Conservation (phyloP, 2,797 vertebrate species). For the Selene dorsalis region DNA sequence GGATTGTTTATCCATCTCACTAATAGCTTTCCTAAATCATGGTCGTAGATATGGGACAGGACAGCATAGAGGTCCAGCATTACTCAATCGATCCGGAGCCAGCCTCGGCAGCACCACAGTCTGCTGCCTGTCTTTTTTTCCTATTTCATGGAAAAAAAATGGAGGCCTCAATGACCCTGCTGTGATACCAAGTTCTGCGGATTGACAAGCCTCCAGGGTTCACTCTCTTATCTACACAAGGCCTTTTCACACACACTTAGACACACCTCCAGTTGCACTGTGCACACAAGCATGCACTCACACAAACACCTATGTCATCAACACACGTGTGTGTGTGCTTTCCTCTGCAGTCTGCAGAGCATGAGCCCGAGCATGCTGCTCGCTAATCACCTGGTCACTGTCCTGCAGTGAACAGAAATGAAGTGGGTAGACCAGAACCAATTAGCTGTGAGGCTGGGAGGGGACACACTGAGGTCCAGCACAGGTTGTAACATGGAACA, state of each 20-base stretch:
- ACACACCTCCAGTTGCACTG: slow-evolving; percentile 9
- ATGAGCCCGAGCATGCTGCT: slow-evolving; percentile 31
- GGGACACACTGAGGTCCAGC: slow-evolving; percentile 38
- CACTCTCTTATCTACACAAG: slow-evolving; percentile 43
- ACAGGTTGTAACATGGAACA: slow-evolving; percentile 57
- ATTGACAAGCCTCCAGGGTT: slow-evolving; percentile 58
- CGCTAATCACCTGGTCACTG: slow-evolving; percentile 55
- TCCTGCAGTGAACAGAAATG: slow-evolving; percentile 52
- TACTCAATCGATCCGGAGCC: slow-evolving; percentile 20
- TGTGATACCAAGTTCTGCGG: slow-evolving; percentile 46
- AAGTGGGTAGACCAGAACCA: slow-evolving; percentile 48
- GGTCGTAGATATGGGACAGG: slow-evolving; percentile 28
- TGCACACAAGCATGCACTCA: slow-evolving; percentile 15
- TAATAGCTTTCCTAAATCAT: slow-evolving; percentile 43
- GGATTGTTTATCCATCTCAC: slow-evolving; percentile 45
- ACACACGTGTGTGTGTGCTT: slow-evolving; percentile 35
- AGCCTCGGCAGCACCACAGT: slow-evolving; percentile 26
- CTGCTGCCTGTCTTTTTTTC: slow-evolving; percentile 24
- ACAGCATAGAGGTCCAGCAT: slow-evolving; percentile 27
- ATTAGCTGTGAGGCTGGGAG: slow-evolving; percentile 54
- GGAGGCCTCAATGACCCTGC: slow-evolving; percentile 35
- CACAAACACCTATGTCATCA: slow-evolving; percentile 25
- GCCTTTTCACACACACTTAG: slow-evolving; percentile 35
- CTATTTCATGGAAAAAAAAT: slow-evolving; percentile 45
- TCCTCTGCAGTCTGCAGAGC: slow-evolving; percentile 23